Conservation (phyloP, 2,113 vertebrate species). For the Nymphicus hollandicus region DNA sequence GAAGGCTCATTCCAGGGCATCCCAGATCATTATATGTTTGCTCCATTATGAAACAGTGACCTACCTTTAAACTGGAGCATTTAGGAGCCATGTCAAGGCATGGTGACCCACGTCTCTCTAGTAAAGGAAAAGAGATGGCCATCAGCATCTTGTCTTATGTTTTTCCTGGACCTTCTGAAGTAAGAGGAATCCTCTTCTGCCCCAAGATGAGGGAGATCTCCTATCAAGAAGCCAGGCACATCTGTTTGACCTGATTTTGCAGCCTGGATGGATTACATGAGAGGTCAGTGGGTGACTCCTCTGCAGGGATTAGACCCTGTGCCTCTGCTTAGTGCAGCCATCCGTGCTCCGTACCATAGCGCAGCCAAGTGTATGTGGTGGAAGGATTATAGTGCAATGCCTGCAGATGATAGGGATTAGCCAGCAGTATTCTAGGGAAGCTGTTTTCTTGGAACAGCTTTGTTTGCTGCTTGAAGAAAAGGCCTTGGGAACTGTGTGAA, state of each 20-base stretch:
- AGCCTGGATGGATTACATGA: background rate
- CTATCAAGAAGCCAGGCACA: background rate
- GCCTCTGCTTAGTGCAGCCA: background rate
- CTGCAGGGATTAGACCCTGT: background rate
- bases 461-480: background rate
- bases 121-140: background rate
- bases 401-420: background rate
- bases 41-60: background rate
- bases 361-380: rapidly evolving
- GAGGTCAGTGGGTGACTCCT: constrained; percentile 31
- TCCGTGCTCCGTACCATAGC: background rate
- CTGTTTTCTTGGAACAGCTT: background rate
- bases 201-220: background rate
- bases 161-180: background rate
- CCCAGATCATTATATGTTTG: background rate
- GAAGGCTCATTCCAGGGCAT: background rate
- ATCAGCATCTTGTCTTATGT: rapidly evolving
- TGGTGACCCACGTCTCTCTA: rapidly evolving
- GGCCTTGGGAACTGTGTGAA: background rate
- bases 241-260: constrained; percentile 9
- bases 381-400: background rate
- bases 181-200: background rate
- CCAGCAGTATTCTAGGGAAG: background rate
- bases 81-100: rapidly evolving
- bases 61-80: background rate